Conservation (phyloP, 2,888 invertebrate genomes). For the Ellobium chinense region DNA sequence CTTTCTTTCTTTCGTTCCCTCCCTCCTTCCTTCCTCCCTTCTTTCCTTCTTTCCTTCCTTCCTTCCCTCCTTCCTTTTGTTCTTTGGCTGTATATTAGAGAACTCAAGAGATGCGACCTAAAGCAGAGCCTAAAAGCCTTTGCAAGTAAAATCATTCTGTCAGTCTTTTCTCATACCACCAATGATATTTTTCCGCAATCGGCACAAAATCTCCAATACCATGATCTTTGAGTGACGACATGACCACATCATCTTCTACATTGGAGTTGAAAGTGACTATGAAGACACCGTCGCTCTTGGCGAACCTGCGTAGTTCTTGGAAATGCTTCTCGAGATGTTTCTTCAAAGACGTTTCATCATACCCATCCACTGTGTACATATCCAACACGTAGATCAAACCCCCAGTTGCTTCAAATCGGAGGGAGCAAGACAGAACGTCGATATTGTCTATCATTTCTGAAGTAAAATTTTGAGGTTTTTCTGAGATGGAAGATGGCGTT, state of each 20-base stretch:
- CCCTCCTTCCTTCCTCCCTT: too few species aligned
- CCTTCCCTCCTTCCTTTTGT: too few species aligned
- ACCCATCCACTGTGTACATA: constrained; percentile 11
- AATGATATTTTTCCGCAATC: background rate
- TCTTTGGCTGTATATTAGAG: too few species aligned
- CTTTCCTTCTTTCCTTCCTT: too few species aligned
- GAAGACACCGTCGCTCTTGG: constrained; percentile 7
- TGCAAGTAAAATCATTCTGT: too few species aligned
- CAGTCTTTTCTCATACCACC: background rate
- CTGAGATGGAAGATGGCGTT: too few species aligned
- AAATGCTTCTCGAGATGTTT: constrained; percentile 6
- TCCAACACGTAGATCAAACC: constrained; percentile 5
- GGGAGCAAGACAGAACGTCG: background rate
- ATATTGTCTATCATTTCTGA: background rate
- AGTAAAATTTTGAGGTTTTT: background rate
- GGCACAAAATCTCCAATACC: background rate
- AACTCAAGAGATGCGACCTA: too few species aligned
- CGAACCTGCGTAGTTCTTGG: background rate
- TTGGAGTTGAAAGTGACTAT: constrained; percentile 23
- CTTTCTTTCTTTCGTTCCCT: too few species aligned
- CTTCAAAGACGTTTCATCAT: background rate
- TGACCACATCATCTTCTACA: background rate
- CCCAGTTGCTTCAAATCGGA: background rate
- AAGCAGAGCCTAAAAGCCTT: too few species aligned
- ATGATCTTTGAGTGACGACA: background rate